Conservation (phyloP, 1,140 invertebrate species). For the Aphelinus atriplicis region DNA sequence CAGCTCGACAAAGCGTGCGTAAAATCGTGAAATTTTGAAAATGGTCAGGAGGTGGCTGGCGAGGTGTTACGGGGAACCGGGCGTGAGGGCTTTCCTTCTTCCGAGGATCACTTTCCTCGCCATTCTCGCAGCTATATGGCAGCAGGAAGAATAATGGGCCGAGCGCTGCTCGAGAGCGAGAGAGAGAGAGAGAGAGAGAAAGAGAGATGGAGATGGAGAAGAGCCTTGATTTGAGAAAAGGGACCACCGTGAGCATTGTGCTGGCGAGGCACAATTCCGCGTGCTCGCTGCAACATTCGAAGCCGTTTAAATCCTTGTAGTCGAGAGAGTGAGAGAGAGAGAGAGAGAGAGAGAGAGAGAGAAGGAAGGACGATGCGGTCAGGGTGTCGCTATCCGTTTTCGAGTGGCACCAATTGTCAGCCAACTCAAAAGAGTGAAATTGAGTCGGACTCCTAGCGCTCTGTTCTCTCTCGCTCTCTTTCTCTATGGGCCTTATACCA, state of each 20-base stretch:
- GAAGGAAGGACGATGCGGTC: conserved; percentile 43
- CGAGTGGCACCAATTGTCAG: conserved; percentile 61
- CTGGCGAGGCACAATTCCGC: conserved; percentile 41
- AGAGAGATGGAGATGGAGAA: not conserved
- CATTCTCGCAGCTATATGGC: conserved; percentile 43
- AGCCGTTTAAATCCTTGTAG: conserved; percentile 66
- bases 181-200: conserved; percentile 28
- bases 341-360: conserved; percentile 20
- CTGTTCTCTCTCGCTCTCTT: not conserved
- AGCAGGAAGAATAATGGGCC: conserved; percentile 47
- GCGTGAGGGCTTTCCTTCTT: conserved; percentile 52
- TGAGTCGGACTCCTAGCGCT: conserved; percentile 44
- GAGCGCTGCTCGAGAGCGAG: conserved; percentile 41
- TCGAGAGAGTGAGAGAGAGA: conserved; percentile 12
- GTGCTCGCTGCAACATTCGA: conserved; percentile 46
- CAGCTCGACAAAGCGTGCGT: conserved; percentile 4
- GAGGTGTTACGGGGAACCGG: conserved; percentile 40
- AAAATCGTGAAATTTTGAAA: conserved; percentile 44
- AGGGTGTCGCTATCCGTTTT: conserved; percentile 57
- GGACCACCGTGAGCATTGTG: conserved; percentile 52
- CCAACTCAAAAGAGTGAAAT: conserved; percentile 58
- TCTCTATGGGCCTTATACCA: not conserved
- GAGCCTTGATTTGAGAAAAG: conserved; percentile 42
- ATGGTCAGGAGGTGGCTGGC: conserved; percentile 15
- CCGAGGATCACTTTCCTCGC: conserved; percentile 51